phyloP scores from a whole-genome alignment of 1,140 invertebrate genomes.

The Bicyclus anynana region DNA sequence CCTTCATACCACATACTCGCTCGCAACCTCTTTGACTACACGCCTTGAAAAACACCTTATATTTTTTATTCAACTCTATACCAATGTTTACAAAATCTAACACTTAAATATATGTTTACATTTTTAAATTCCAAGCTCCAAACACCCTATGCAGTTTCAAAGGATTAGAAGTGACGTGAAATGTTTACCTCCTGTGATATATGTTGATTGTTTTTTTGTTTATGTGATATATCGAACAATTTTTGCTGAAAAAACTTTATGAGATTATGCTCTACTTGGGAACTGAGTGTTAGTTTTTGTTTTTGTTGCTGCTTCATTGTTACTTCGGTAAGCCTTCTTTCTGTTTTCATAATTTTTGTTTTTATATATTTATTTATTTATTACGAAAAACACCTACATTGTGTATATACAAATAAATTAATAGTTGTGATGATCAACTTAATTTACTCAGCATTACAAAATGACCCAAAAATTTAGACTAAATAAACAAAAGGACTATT shows the following conservation, averaged over 20 bases:
- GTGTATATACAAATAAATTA: no score
- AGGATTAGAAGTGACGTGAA: constrained; percentile 49
- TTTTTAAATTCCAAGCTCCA: constrained; percentile 2
- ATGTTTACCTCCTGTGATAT: constrained; percentile 55
- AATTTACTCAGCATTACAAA: no score
- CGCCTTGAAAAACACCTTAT: constrained; percentile 24
- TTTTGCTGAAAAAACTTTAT: constrained; percentile 12
- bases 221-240: constrained; percentile 32
- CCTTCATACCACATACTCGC: constrained; percentile 34
- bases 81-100: no score
- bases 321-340: constrained; percentile 28
- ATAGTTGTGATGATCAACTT: no score
- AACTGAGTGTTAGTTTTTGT: constrained; percentile 19
- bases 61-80: not conserved
- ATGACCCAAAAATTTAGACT: no score
- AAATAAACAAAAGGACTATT: no score
- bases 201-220: constrained; percentile 42
- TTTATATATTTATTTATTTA: no score
- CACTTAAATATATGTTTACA: no score
- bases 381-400: no score
- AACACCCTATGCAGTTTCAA: constrained; percentile 41
- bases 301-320: constrained; percentile 9
- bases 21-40: constrained; percentile 35
- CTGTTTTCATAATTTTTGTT: constrained; percentile 2
- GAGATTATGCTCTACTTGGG: constrained; percentile 32